phyloP scores from a whole-genome alignment of 2,113 vertebrate genomes.

The Chrysochloris asiatica region DNA sequence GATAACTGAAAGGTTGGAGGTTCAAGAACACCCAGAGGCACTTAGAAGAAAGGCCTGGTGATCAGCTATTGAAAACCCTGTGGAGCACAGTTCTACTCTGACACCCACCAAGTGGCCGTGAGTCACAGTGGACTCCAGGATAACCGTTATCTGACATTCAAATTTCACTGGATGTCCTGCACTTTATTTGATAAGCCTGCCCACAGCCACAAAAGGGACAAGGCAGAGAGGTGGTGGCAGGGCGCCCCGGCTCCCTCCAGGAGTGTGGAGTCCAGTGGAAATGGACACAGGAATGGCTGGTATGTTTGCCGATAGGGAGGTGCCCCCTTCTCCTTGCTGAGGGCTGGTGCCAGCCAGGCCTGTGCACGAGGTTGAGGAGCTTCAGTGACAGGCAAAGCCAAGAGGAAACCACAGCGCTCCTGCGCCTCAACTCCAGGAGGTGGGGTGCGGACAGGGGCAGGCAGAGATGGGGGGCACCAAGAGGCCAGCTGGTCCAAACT shows the following conservation, averaged over 20 bases:
- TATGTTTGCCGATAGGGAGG: too few species aligned
- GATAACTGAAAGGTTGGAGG: background rate
- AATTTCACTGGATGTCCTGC: background rate
- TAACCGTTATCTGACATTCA: background rate
- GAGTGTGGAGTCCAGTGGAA: too few species aligned
- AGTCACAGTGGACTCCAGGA: background rate
- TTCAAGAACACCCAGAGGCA: background rate
- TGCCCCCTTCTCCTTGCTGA: too few species aligned
- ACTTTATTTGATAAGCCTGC: background rate
- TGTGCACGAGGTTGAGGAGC: background rate
- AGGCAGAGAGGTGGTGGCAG: background rate
- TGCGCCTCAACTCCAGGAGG: too few species aligned
- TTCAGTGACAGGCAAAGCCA: constrained; percentile 17
- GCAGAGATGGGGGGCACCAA: too few species aligned
- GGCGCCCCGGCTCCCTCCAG: background rate
- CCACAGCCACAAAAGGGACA: background rate
- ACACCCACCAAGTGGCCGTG: background rate
- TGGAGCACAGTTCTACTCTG: background rate
- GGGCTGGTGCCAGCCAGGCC: background rate
- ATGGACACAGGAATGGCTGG: too few species aligned
- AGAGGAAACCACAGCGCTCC: constrained; percentile 39
- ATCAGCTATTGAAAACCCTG: background rate
- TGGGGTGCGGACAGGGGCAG: too few species aligned
- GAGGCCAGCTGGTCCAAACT: background rate
- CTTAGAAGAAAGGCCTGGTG: background rate